Base-by-base conservation (phyloP, 2,797 vertebrate genomes). In the Sebastes hubbsi region DNA sequence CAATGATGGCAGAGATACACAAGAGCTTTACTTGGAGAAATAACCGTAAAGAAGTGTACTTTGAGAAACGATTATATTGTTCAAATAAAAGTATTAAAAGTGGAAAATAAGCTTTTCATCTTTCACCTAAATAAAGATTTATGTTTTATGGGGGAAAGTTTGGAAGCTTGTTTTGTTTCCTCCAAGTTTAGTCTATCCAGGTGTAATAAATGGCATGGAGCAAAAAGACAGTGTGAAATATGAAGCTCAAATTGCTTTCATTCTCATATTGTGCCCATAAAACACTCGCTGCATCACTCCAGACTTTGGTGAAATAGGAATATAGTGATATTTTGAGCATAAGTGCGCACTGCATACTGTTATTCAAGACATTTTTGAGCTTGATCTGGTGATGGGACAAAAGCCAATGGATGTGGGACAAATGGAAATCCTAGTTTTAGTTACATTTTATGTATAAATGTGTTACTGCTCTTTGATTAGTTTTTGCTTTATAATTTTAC, bases 1-100 rank as follows among this genome's bases (percentile, higher is more conserved):
- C 88, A 87, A 66, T 69, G 78, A 87, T 56, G 72, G 83, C 70
- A 80, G 73, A 86, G 62, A 83, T 42, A 52, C 42, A 58, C 69
- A 68, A 58, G 36, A 10, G 12, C 60, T 86, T 68, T 56, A 20
- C 11, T 24, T 13, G 13, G 16, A 79, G 77, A 54, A 68, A 76
- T 8, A 67, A 65, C 20, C 9, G 20, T 16, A 46, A 32, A 60
- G 34, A 60, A 56, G 3, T 56, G 7, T 2, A 29, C 8, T 46
- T 71, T 62, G 34, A 8, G 11, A 38, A 73, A 67, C 13, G 20
- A 46, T 27, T 0, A 9, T 2, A 6, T 9, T 27, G 25, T 64
- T 42, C 10, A 60, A 63, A 12, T 20, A 27, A 60, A 66, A 29
- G 7, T 24, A 25, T 66, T 56, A 34, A 56, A 70, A 81, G 5